Conservation (phyloP, 1,140 invertebrate species). For the Bombus superbus region DNA sequence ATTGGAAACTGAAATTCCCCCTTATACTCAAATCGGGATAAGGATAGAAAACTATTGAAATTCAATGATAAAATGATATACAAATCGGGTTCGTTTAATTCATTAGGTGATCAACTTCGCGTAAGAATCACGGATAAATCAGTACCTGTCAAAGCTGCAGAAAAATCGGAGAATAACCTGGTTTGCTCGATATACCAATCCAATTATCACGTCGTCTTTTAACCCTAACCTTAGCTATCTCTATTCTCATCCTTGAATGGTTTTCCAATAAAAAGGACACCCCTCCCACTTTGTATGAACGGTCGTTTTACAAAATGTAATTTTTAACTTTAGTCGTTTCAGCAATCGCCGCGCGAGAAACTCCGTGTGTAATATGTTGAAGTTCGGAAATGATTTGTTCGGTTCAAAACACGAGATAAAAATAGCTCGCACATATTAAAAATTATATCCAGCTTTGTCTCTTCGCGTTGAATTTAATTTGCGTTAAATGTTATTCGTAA, state of each 20-base stretch:
- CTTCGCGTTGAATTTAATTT: neutral
- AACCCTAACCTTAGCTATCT: conserved; percentile 43
- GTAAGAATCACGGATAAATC: neutral
- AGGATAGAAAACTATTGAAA: neutral
- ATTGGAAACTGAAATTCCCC: neutral
- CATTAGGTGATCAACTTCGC: neutral
- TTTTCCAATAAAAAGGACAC: conserved; percentile 67
- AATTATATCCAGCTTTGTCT: neutral
- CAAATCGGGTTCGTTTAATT: neutral
- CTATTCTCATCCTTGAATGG: conserved; percentile 50
- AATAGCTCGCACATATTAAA: no score
- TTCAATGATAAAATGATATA: neutral
- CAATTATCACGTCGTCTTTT: conserved; percentile 66
- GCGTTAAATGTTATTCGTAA: neutral
- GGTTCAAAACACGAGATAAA: no score
- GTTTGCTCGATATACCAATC: conserved; percentile 54
- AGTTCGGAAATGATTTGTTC: neutral
- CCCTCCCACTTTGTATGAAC: neutral
- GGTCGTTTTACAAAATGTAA: conserved; percentile 11
- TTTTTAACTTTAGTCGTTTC: conserved; percentile 20
- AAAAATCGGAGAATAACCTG: conserved; percentile 34
- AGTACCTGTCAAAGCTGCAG: neutral
- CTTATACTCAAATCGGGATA: neutral
- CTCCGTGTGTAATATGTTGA: neutral
- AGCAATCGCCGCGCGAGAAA: neutral